phyloP scores from a whole-genome alignment of 30 jellyfish, hydroid and myxozoan species.

The Aurelia sp. region DNA sequence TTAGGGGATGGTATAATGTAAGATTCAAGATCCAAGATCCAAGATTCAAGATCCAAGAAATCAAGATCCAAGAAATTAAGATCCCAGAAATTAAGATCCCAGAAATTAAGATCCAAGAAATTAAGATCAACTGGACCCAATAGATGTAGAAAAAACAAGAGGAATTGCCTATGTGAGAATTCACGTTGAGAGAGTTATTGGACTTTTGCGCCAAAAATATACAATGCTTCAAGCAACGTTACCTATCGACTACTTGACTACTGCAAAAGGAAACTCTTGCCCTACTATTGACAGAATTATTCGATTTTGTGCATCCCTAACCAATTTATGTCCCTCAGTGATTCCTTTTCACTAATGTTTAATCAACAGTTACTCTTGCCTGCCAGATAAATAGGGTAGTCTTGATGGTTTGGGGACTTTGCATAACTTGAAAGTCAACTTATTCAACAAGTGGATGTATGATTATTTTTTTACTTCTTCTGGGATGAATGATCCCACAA shows the following conservation, averaged over 20 bases:
- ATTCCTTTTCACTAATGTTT: slow-evolving; percentile 57
- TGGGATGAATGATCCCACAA: slow-evolving; percentile 1
- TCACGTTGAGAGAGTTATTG: slow-evolving; percentile 62
- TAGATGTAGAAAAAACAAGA: slow-evolving; percentile 50
- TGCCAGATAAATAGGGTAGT: too few species aligned
- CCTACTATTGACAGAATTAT: slow-evolving; percentile 56
- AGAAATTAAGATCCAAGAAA: too few species aligned
- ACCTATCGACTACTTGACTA: slow-evolving; percentile 64
- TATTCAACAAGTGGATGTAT: too few species aligned
- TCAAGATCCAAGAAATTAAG: too few species aligned
- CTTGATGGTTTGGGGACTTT: too few species aligned
- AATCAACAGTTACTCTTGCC: background rate
- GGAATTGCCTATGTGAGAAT: slow-evolving; percentile 63
- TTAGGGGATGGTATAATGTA: too few species aligned
- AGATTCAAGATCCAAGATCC: too few species aligned
- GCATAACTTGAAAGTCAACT: too few species aligned
- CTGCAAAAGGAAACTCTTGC: slow-evolving; percentile 43
- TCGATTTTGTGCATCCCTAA: slow-evolving; percentile 63
- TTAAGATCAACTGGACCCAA: slow-evolving; percentile 52
- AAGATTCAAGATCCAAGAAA: too few species aligned
- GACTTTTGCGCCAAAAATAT: slow-evolving; percentile 64
- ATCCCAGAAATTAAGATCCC: too few species aligned
- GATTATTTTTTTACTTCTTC: slow-evolving; percentile 1
- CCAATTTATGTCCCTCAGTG: slow-evolving; percentile 64
- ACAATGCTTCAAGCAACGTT: slow-evolving; percentile 52